phyloP scores from a whole-genome alignment of 1,140 invertebrate species.

The Ips typographus region DNA sequence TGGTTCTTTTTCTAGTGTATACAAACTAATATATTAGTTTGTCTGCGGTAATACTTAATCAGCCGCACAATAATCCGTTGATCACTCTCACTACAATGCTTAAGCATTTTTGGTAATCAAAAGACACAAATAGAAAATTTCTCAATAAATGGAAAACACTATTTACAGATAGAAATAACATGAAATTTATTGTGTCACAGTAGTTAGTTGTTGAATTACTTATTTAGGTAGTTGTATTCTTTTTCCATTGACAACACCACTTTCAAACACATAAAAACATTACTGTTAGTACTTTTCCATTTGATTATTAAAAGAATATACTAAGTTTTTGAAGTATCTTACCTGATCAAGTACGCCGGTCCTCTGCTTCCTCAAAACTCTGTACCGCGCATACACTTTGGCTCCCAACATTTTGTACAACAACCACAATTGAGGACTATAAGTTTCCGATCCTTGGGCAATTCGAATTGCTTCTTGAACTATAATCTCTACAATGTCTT shows the following conservation, averaged over 20 bases:
- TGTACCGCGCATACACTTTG: conserved; percentile 65
- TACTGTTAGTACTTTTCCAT: background rate
- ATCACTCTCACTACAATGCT: too few relatives aligned
- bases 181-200: too few relatives aligned
- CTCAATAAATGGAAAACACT: too few relatives aligned
- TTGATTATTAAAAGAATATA: background rate
- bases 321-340: conserved; percentile 23
- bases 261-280: conserved; percentile 5
- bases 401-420: conserved; percentile 70
- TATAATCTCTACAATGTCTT: conserved; percentile 48
- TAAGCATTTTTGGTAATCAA: too few relatives aligned
- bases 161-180: too few relatives aligned
- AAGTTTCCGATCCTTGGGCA: conserved; percentile 75
- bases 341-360: conserved; percentile 70
- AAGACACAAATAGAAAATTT: too few relatives aligned
- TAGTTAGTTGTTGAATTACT: background rate
- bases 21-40: too few relatives aligned
- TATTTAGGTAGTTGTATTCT: too few relatives aligned
- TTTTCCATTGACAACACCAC: background rate
- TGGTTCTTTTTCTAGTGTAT: too few relatives aligned
- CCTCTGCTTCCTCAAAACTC: conserved; percentile 65
- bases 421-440: conserved; percentile 67
- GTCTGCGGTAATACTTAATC: too few relatives aligned
- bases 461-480: conserved; percentile 53
- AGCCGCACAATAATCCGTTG: too few relatives aligned